Evolutionary conservation across 2,113 vertebrate species (phyloP).

Genomic region (Cathartes aura): DNA sequence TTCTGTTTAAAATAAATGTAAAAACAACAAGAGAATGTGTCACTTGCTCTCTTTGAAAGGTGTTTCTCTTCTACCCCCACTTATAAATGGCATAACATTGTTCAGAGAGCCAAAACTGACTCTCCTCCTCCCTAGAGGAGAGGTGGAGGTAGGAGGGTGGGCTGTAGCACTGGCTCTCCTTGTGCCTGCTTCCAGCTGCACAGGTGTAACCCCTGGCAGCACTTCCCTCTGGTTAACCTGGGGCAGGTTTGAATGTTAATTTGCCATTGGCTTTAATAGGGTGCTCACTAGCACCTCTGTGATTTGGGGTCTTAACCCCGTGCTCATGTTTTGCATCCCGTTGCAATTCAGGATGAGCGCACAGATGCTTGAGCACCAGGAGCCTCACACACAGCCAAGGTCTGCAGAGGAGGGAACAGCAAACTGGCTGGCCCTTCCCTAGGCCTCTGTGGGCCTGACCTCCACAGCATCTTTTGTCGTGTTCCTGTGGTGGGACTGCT

Average conservation of each 20-base stretch:
- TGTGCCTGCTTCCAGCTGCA: neutral
- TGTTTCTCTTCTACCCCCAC: neutral
- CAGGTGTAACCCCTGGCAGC: neutral
- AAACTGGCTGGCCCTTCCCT: neutral
- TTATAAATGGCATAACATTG: neutral
- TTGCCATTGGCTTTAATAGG: neutral
- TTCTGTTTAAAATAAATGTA: neutral
- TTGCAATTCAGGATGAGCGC: neutral
- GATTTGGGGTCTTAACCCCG: neutral
- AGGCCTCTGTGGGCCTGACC: neutral
- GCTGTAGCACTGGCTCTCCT: neutral
- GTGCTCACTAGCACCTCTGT: accelerated
- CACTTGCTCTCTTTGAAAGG: neutral
- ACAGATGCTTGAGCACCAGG: neutral
- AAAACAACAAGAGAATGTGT: neutral
- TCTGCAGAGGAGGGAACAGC: neutral
- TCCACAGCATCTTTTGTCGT: neutral
- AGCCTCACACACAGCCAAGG: neutral
- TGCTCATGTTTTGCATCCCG: neutral
- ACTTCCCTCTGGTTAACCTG: neutral
- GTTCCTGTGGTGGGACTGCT: too few species aligned
- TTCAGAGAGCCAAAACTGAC: neutral
- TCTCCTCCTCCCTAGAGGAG: neutral
- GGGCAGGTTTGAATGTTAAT: neutral
- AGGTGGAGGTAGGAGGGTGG: neutral